Conservation (phyloP, 2,113 vertebrate species). For the Mellivora capensis region DNA sequence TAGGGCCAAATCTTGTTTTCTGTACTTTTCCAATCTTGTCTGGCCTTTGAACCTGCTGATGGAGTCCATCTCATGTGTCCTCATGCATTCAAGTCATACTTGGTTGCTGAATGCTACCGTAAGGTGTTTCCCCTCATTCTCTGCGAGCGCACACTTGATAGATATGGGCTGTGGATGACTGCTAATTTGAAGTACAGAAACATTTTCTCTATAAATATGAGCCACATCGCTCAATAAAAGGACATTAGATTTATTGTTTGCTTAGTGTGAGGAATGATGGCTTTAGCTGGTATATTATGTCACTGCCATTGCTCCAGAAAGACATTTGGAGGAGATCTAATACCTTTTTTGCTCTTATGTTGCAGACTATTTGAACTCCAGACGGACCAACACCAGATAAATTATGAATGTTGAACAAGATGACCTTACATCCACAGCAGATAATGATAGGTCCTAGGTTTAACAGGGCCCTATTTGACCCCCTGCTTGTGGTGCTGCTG, state of each 20-base stretch:
- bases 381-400: conserved; percentile 94
- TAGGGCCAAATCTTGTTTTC: not conserved
- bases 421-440: conserved; percentile 99
- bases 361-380: conserved; percentile 88
- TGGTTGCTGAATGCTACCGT: not conserved
- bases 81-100: not conserved
- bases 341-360: conserved; percentile 57
- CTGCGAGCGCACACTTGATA: not conserved
- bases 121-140: not conserved
- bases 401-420: conserved; percentile 99
- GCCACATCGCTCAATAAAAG: not conserved
- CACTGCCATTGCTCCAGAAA: not conserved
- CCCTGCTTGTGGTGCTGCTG: conserved; percentile 98
- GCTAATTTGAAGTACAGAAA: not conserved
- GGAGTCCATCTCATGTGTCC: too few relatives aligned
- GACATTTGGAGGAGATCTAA: conserved; percentile 51
- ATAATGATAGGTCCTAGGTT: conserved; percentile 99
- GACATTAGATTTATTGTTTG: not conserved
- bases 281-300: not conserved
- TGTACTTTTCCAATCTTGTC: not conserved
- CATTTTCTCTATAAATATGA: not conserved
- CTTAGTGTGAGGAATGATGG: not conserved
- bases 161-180: not conserved
- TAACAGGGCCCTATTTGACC: conserved; percentile 99
- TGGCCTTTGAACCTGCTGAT: not conserved